Evolutionary conservation across 2,797 vertebrate species (phyloP), one percentile per base, ranked within the genome.

Genomic region (Antrozous pallidus): DNA sequence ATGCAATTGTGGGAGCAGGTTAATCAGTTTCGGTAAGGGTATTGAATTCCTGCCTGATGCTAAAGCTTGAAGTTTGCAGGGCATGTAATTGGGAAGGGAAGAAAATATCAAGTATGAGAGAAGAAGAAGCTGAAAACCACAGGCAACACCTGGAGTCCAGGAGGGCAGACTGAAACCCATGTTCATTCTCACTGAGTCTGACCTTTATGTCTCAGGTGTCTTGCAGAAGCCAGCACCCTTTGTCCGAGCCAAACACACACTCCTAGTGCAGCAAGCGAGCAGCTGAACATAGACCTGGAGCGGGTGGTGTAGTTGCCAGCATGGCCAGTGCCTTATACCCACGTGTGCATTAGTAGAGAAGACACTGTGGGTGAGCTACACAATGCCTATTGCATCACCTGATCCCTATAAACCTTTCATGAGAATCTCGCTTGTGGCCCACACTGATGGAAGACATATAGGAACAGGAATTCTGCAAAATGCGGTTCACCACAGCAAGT

Each of bases 281-380:
- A 14, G 61, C 71, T n/a, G 10, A 56, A 54, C 38, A 10, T 3
- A 6, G 49, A 36, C 33, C 31, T 20, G 18, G 4, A 5, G 42
- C 17, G 38, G 75, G 8, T 5, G 24, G 31, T 33, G 8, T 2
- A 42, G 4, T 24, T 47, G 56, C 58, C 47, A 51, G 12, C 12
- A n/a, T 17, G 9, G 22, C 13, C 28, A 10, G 8, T 31, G 12
- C 17, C 10, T 70, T 61, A 12, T 0, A 9, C 2, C 36, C 33
- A 0, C n/a, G n/a, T 49, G 6, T n/a, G 20, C 3, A 24, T 13
- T 12, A 36, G n/a, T 18, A 47, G 7, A 54, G 38, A 67, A 38
- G 36, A 24, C 12, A 11, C 9, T 10, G 42, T 5, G 2, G 11
- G 6, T 31, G 58, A 69, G 33, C 38, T 14, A 13, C 16, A 16